Percentiles rank a stretch among this genome's conserved stretches.
Conservation (phyloP, 2,888 invertebrate genomes). For the Tetheella fluctuosa region DNA sequence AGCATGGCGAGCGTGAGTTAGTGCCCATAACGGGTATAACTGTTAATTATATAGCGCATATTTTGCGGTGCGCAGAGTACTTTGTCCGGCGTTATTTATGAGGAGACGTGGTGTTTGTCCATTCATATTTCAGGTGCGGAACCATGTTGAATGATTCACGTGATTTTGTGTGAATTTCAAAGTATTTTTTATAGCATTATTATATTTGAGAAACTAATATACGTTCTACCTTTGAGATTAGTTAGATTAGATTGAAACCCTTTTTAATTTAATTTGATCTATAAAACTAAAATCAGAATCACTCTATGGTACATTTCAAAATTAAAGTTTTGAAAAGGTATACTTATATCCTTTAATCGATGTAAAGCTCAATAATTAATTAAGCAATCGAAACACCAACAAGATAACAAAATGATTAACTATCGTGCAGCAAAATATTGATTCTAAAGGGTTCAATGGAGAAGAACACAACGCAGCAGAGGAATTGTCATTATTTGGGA, state of each 20-base stretch:
- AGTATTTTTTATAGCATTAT: not conserved
- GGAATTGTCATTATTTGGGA: slow-evolving; percentile 71
- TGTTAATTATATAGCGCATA: slow-evolving; percentile 76
- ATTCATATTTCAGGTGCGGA: slow-evolving; percentile 22
- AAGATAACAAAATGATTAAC: not conserved
- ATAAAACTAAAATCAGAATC: too few relatives aligned
- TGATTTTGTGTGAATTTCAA: not conserved
- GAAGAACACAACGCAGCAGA: slow-evolving; percentile 40
- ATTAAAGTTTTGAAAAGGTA: not conserved
- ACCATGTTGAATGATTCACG: not conserved
- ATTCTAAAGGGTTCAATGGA: slow-evolving; percentile 31
- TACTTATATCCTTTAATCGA: not conserved
- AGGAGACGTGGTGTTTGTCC: slow-evolving; percentile 49
- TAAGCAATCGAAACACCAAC: not conserved
- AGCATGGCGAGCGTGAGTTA: slow-evolving; percentile 64
- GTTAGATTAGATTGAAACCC: too few relatives aligned
- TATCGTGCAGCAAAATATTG: slow-evolving; percentile 15
- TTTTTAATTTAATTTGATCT: too few relatives aligned
- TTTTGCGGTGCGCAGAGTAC: slow-evolving; percentile 61
- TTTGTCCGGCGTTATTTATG: slow-evolving; percentile 69
- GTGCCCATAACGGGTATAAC: slow-evolving; percentile 71
- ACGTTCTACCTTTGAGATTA: too few relatives aligned
- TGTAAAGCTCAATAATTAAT: not conserved
- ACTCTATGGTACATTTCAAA: too few relatives aligned
- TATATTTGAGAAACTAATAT: not conserved